phyloP scores from a whole-genome alignment of 2,888 invertebrate species.

The Choreutis nemorana region DNA sequence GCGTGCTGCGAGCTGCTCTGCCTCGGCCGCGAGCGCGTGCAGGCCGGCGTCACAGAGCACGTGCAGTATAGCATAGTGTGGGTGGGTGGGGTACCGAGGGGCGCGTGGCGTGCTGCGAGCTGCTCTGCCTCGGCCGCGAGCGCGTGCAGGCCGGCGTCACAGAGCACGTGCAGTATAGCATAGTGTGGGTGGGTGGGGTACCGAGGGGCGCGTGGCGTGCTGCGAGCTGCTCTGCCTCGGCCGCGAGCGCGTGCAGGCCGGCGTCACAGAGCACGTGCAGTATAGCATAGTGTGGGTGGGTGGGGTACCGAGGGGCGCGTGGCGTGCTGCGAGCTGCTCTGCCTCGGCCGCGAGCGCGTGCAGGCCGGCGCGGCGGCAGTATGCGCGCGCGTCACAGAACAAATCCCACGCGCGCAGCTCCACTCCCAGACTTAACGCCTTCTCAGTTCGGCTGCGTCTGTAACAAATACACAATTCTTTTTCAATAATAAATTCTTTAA shows the following conservation, averaged over 20 bases:
- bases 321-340: conserved; percentile 68
- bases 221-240: conserved; percentile 76
- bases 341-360: conserved; percentile 74
- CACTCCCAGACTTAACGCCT: conserved; percentile 85
- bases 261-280: no score
- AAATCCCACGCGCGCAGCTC: conserved; percentile 87
- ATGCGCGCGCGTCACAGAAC: conserved; percentile 83
- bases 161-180: no score
- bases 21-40: no score
- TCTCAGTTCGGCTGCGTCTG: conserved; percentile 77
- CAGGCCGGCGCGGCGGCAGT: conserved; percentile 70
- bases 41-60: no score
- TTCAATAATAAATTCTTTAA: no score
- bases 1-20: no score
- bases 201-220: conserved; percentile 24
- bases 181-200: background rate
- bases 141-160: no score
- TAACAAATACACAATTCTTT: background rate
- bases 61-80: no score
- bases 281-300: background rate
- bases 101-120: no score
- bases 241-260: conserved; percentile 69
- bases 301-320: conserved; percentile 12
- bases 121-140: no score
- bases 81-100: no score